Evolutionary conservation across 2,797 vertebrate genomes (phyloP).

Genomic region (Poeciliopsis presidionis): DNA sequence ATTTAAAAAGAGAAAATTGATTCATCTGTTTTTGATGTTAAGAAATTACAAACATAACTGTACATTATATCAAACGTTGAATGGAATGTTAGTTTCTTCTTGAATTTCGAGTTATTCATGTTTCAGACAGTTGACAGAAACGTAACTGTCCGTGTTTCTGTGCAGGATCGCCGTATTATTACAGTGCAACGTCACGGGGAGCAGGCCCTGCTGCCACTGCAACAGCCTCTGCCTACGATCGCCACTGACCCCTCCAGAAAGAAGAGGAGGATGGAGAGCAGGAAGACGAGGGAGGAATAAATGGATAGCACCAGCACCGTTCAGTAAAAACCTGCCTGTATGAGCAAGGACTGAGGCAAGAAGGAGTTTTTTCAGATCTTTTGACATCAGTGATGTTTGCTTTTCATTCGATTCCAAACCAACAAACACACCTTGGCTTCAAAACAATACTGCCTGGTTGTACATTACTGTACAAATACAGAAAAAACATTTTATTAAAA

Average conservation of each 20-base stretch:
- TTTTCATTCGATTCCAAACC: constrained; percentile 47
- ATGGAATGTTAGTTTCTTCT: background rate
- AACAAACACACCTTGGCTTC: constrained; percentile 42
- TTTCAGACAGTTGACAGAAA: background rate
- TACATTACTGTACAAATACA: constrained; percentile 30
- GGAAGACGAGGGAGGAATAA: constrained; percentile 43
- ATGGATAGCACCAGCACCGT: constrained; percentile 74
- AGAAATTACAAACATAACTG: too few species aligned
- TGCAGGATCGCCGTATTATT: constrained; percentile 96
- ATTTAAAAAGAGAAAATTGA: background rate
- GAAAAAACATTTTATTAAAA: constrained; percentile 25
- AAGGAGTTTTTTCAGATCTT: constrained; percentile 43
- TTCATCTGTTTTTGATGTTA: background rate
- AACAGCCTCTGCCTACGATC: constrained; percentile 91
- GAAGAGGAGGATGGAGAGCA: constrained; percentile 37
- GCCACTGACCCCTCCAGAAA: constrained; percentile 86
- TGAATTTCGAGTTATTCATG: background rate
- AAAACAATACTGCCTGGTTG: constrained; percentile 23
- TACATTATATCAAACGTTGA: background rate
- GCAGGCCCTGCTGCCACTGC: constrained; percentile 88
- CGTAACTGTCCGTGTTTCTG: constrained; percentile 30
- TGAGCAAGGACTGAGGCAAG: constrained; percentile 39
- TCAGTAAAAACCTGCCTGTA: constrained; percentile 58
- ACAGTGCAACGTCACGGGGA: constrained; percentile 91
- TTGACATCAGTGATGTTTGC: constrained; percentile 62